Evolutionary conservation across 64 coral and sea anemone species (phyloP), one percentile per base, ranked within the genome.

Genomic region (Porites australiensis): DNA sequence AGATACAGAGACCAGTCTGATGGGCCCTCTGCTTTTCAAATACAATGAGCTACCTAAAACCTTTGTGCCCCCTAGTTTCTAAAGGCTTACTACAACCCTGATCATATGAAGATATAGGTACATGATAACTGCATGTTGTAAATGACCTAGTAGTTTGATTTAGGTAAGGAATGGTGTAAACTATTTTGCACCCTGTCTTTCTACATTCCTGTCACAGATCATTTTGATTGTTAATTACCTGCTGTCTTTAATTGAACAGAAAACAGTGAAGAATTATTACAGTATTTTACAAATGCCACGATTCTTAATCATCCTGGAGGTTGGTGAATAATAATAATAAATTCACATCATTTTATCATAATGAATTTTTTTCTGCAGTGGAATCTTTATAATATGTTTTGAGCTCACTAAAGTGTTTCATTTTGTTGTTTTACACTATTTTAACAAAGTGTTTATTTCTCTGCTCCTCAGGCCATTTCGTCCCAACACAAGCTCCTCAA

Each of bases 221-320:
- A 1, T 37, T 37, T 37, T 71, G 47, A 52, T 71, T 71, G 19
- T 47, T 44, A 22, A 69, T 60, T 22, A 19, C 10, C 16, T 50
- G n/a, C n/a, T 57, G 3, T 57, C 12, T 45, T 77, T 18, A 62
- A 20, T 87, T 9, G 50, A 77, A 57, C 65, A 98, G 92, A 95
- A 88, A 95, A 95, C 52, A 98, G 96, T 83, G 96, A 93, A 85
- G 90, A 90, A 27, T 87, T 98, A 43, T 81, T 92, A 65, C 86
- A 98, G 72, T 63, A 83, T 87, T 98, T 95, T 90, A 68, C 80
- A 59, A 74, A 95, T 86, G 47, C 90, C 19, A 88, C 89, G 15
- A 89, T 82, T 73, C 70, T 95, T 20, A 95, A 93, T 83, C 96
- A 98, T 23, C 15, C 96, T 23, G 96, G 96, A 89, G 96, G 96